Conservation (phyloP, 2,888 invertebrate genomes). For the Callyntrura sp. region DNA sequence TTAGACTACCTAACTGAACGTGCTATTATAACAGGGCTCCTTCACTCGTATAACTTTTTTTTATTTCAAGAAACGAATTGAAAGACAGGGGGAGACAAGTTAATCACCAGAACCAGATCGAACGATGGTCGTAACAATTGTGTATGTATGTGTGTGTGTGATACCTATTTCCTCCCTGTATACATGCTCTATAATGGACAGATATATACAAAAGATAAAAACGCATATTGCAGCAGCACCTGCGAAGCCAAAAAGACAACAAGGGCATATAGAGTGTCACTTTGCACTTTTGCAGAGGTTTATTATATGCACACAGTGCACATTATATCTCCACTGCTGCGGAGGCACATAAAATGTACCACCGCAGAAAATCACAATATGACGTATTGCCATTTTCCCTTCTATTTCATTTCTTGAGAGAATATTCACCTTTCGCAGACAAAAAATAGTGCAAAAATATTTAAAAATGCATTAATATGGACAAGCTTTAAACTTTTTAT, state of each 20-base stretch:
- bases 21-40: not conserved
- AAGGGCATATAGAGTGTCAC: constrained; percentile 22
- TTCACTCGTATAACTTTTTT: not conserved
- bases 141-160: not conserved
- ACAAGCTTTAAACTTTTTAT: constrained; percentile 5
- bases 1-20: not conserved
- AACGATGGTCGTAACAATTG: constrained; percentile 7
- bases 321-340: not conserved
- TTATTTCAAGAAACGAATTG: not conserved
- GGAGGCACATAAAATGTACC: constrained; percentile 8
- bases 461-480: constrained; percentile 7
- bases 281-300: not conserved
- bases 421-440: constrained; percentile 49
- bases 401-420: constrained; percentile 42
- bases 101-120: constrained; percentile 29
- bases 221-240: constrained; percentile 26
- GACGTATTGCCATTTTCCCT: not conserved
- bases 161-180: constrained; percentile 30
- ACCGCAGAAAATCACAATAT: not conserved
- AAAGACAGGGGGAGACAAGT: constrained; percentile 1
- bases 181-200: not conserved
- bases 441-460: not conserved
- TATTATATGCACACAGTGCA: too few species aligned
- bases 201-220: not conserved
- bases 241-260: not conserved